Evolutionary conservation across 2,888 invertebrate genomes (phyloP), one percentile per base, ranked within the genome.

Genomic region (Geotrupes spiniger): DNA sequence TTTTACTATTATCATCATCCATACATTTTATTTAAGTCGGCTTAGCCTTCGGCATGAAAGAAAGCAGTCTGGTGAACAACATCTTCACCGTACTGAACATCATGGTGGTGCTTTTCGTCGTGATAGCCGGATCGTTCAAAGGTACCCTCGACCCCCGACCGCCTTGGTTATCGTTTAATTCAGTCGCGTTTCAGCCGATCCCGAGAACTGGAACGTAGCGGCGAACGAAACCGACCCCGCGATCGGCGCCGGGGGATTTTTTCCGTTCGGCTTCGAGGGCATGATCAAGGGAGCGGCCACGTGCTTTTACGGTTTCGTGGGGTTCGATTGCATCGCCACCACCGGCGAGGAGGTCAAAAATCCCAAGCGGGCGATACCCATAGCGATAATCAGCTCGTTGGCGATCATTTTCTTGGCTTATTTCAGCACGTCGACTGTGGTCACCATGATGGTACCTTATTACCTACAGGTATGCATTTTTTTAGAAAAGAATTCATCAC

Each of bases 291-390:
- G 91, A 0, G 89, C 89, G 1, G 89, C 89, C 0, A 85, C 83
- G 3, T 91, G 90, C 69, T 95, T 95, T 74, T 95, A 93, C 68
- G 92, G 91, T 3, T 95, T 93, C 65, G 90, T 95, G 49, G 94
- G 94, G 0, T 95, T 95, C 73, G 95, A 95, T 74, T 89, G 89
- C 66, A 91, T 90, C 48, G 89, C 89, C 11, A 89, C 89, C 0
- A 86, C 89, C 9, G 89, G 93, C 4, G 95, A 95, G 70, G 95
- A 96, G 73, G 93, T 90, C 0, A 83, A 82, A 49, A 85, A 90
- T 62, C 94, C 95, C 0, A 87, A 89, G 72, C 84, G 82, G 73
- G 82, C 87, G 2, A 92, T 96, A 52, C 95, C 95, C 0, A 80
- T 93, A 58, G 85, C 92, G 1, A 92, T 96, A 53, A 83, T 92